phyloP scores from a whole-genome alignment of 1,140 invertebrate species.

The Tetranychus cinnabarinus region DNA sequence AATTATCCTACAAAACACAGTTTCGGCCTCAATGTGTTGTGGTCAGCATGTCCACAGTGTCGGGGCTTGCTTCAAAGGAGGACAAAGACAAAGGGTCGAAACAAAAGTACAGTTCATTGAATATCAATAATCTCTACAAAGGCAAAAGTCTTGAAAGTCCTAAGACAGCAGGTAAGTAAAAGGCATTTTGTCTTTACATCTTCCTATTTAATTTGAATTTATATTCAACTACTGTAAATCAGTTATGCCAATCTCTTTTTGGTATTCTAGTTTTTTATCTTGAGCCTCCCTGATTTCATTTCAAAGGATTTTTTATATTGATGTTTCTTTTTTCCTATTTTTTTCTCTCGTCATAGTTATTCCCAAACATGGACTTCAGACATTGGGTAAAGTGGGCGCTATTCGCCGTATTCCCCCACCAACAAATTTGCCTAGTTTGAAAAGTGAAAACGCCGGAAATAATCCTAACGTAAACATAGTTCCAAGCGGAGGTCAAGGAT shows the following conservation, averaged over 20 bases:
- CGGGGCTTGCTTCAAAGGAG: constrained; percentile 52
- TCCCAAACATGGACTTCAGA: constrained; percentile 96
- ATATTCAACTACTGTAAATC: not conserved
- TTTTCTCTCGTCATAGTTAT: constrained; percentile 29
- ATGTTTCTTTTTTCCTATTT: not conserved
- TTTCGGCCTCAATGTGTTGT: constrained; percentile 43
- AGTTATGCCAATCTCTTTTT: not conserved
- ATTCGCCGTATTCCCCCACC: constrained; percentile 64
- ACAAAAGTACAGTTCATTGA: constrained; percentile 56
- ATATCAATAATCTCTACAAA: constrained; percentile 90
- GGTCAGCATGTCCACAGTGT: constrained; percentile 68
- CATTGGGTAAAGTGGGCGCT: constrained; percentile 85
- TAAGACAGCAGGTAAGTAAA: constrained; percentile 22
- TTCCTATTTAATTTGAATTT: not conserved
- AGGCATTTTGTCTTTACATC: not conserved
- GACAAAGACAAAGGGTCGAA: constrained; percentile 71
- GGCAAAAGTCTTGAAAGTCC: constrained; percentile 38
- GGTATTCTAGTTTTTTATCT: not conserved
- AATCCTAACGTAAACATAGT: constrained; percentile 45
- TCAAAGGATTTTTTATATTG: not conserved
- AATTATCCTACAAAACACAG: not conserved
- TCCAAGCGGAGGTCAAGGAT: constrained; percentile 44
- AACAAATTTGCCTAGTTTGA: constrained; percentile 87
- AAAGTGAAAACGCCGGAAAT: constrained; percentile 58
- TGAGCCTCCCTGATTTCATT: not conserved